phyloP scores from a whole-genome alignment of 92 coral and sea anemone species.

The Epizoanthus stellaris region DNA sequence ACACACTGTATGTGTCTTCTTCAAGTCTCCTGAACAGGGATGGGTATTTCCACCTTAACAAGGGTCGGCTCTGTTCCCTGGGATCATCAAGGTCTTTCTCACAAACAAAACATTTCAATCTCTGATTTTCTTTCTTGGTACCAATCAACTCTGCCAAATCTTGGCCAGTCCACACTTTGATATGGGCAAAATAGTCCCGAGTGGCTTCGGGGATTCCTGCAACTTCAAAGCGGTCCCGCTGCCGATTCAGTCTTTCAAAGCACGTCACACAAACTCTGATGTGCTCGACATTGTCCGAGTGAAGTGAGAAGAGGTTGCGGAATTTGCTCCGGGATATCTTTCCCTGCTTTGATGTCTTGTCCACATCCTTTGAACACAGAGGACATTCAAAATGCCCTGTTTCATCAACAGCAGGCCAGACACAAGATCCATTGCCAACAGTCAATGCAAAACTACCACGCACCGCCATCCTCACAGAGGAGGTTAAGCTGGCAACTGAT shows the following conservation, averaged over 20 bases:
- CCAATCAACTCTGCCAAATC: constrained; percentile 44
- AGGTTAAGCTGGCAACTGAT: neutral
- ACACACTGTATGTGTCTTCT: constrained; percentile 43
- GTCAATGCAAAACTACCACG: neutral
- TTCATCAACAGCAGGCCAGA: neutral
- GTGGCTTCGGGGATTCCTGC: constrained; percentile 75
- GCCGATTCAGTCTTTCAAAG: constrained; percentile 74
- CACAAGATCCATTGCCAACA: no score
- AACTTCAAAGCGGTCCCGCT: constrained; percentile 74
- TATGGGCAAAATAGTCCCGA: constrained; percentile 77
- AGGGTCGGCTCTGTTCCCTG: constrained; percentile 53
- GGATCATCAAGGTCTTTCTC: constrained; percentile 55
- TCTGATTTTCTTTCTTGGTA: constrained; percentile 11
- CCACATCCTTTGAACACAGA: constrained; percentile 68
- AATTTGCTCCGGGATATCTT: constrained; percentile 74
- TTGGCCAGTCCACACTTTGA: constrained; percentile 75
- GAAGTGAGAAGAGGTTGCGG: constrained; percentile 65
- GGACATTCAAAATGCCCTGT: constrained; percentile 52
- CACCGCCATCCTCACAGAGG: neutral
- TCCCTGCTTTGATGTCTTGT: constrained; percentile 55
- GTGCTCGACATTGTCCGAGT: constrained; percentile 66
- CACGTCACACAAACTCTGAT: constrained; percentile 73
- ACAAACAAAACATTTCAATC: constrained; percentile 68
- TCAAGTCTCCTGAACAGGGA: constrained; percentile 69
- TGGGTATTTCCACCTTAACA: constrained; percentile 69